phyloP scores from a whole-genome alignment of 2,797 vertebrate species.

The Neopelma chrysocephalum region DNA sequence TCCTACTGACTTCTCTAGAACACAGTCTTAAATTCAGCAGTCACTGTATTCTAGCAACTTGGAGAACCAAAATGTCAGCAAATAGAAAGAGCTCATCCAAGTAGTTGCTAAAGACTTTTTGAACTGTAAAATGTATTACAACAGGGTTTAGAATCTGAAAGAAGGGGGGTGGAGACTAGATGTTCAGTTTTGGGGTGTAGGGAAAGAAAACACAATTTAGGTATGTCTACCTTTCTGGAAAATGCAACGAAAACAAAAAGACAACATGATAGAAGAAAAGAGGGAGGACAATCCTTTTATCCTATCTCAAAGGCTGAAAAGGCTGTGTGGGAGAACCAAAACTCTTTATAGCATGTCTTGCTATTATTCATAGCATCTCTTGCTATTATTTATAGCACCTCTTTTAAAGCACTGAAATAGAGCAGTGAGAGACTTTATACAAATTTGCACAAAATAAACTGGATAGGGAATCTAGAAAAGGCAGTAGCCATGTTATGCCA shows the following conservation, averaged over 20 bases:
- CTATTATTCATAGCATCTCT: background rate
- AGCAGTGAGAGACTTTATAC: background rate
- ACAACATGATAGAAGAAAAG: background rate
- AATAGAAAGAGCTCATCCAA: background rate
- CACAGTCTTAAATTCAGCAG: background rate
- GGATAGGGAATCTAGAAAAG: background rate
- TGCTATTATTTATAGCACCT: background rate
- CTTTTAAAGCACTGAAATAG: background rate
- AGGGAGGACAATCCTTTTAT: background rate
- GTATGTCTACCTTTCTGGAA: background rate
- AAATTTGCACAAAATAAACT: background rate
- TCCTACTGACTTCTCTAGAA: background rate
- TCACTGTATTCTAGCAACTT: background rate
- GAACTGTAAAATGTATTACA: background rate
- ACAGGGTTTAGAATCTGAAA: background rate
- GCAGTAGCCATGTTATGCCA: background rate
- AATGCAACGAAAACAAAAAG: background rate
- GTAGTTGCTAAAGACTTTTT: background rate
- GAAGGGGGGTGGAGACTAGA: background rate
- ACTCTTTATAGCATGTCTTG: background rate
- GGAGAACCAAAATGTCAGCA: background rate
- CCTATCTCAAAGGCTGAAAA: background rate
- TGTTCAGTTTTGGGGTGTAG: too few relatives aligned
- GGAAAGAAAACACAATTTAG: background rate
- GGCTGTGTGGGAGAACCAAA: background rate